A percentile compares a stretch with the other conserved stretches of the same genome.
Conservation (phyloP, 2,797 vertebrate genomes). For the Limnodromus scolopaceus region DNA sequence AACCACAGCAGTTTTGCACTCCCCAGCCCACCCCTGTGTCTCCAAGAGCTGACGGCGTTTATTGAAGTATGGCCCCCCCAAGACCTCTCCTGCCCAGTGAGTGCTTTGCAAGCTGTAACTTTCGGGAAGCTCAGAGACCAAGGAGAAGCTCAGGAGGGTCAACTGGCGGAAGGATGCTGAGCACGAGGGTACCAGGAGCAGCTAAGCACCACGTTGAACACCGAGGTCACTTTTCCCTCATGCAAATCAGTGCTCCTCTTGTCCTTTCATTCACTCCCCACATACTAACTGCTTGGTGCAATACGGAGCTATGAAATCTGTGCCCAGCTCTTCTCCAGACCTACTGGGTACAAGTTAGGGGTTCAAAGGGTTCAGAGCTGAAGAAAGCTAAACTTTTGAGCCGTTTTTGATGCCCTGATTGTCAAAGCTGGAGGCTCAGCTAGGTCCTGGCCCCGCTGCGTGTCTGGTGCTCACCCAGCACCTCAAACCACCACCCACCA, state of each 20-base stretch:
- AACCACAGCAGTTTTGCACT: neutral
- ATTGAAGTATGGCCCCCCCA: neutral
- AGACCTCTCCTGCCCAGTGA: neutral
- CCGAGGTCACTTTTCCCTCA: rapidly evolving
- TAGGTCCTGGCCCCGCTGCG: rapidly evolving
- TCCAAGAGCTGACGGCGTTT: rapidly evolving
- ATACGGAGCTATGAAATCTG: neutral
- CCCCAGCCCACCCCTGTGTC: too few relatives aligned
- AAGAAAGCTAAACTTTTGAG: neutral
- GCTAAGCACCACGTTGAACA: neutral
- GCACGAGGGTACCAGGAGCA: neutral
- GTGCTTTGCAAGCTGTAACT: neutral
- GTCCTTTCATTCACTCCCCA: neutral
- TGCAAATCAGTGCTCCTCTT: neutral
- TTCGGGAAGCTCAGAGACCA: neutral
- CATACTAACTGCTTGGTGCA: neutral
- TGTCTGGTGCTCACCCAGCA: neutral
- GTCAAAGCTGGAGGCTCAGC: neutral
- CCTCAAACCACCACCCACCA: neutral
- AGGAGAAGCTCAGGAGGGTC: neutral
- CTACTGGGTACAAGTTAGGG: neutral
- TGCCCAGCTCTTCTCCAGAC: neutral
- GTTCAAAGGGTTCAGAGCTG: neutral
- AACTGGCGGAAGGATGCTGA: neutral
- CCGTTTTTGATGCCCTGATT: neutral